These are phyloP conservation scores for Lacerta agilis DNA, from an alignment of 2,797 vertebrate species.

Conservation along the genomic window DNA sequence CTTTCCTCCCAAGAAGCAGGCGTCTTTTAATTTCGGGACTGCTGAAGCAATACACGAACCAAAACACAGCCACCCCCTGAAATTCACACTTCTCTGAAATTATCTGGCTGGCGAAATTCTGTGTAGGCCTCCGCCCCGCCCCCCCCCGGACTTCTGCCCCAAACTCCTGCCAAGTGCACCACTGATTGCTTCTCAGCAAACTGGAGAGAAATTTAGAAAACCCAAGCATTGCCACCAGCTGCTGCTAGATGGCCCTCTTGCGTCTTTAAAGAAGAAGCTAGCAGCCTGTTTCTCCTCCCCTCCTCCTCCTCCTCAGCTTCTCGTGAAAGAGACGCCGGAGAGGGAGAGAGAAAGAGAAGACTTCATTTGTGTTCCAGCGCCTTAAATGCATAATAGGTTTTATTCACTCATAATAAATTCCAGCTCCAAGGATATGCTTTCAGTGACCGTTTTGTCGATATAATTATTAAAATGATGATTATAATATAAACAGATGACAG, in stretches of 20 bases:
- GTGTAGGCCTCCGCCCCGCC: too few species aligned
- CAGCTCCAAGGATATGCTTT: conserved; percentile 46
- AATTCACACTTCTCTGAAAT: too few species aligned
- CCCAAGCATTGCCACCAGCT: conserved; percentile 35
- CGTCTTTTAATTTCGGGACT: too few species aligned
- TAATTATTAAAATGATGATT: conserved; percentile 44
- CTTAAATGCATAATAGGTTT: conserved; percentile 47
- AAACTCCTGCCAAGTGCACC: background rate
- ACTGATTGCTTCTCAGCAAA: background rate
- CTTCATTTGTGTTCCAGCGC: conserved; percentile 58
- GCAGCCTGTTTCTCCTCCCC: background rate
- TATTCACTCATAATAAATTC: conserved; percentile 63
- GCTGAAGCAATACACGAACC: too few species aligned
- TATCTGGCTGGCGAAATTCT: too few species aligned
- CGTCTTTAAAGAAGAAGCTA: conserved; percentile 71
- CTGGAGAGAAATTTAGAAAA: background rate
- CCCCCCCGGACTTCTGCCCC: too few species aligned
- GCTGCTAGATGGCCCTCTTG: conserved; percentile 80
- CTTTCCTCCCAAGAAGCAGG: too few species aligned
- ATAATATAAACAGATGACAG: conserved; percentile 41
- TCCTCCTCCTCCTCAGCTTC: background rate
- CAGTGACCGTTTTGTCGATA: conserved; percentile 41
- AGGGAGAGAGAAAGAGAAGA: conserved; percentile 40
- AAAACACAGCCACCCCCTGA: too few species aligned
- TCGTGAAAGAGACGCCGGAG: conserved; percentile 43